Evolutionary conservation across 2,888 invertebrate species (phyloP).

Genomic region (Aethes cnicana): DNA sequence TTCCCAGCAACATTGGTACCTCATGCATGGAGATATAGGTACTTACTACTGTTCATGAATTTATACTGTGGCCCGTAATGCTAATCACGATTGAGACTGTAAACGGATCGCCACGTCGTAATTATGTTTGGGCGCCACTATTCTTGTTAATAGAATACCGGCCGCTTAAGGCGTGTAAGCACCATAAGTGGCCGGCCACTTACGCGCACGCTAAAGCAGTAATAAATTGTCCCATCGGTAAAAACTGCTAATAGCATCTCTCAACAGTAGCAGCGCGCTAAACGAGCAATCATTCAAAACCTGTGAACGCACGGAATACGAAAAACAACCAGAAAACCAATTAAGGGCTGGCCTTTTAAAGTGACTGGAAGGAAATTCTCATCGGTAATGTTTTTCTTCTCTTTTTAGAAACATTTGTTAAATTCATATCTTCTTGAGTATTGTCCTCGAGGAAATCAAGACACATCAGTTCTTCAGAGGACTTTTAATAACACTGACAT

Average conservation of each 20-base stretch:
- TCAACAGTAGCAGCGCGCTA: constrained; percentile 49
- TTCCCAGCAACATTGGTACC: too few species aligned
- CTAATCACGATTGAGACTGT: constrained; percentile 54
- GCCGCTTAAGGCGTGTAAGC: constrained; percentile 50
- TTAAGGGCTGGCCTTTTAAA: constrained; percentile 33
- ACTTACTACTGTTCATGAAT: too few species aligned
- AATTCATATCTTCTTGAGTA: constrained; percentile 26
- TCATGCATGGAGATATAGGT: too few species aligned
- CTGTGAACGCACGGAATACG: constrained; percentile 41
- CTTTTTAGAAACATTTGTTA: constrained; percentile 34
- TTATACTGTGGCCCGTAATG: too few species aligned
- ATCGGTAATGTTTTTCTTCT: constrained; percentile 37
- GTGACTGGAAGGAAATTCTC: constrained; percentile 36
- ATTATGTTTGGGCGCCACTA: constrained; percentile 59
- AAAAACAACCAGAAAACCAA: constrained; percentile 31
- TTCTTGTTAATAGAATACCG: constrained; percentile 40
- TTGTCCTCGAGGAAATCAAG: too few species aligned
- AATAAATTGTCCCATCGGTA: constrained; percentile 61
- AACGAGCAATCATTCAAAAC: constrained; percentile 48
- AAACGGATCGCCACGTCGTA: constrained; percentile 54
- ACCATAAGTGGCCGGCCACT: constrained; percentile 67
- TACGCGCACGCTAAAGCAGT: constrained; percentile 55
- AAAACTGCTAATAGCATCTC: constrained; percentile 60
- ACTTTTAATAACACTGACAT: too few species aligned
- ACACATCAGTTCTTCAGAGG: too few species aligned